Percentiles rank a stretch among this genome's conserved stretches.
These are phyloP conservation scores for Marmota monax DNA, from an alignment of 2,113 vertebrate species.

Conservation along the genomic window DNA sequence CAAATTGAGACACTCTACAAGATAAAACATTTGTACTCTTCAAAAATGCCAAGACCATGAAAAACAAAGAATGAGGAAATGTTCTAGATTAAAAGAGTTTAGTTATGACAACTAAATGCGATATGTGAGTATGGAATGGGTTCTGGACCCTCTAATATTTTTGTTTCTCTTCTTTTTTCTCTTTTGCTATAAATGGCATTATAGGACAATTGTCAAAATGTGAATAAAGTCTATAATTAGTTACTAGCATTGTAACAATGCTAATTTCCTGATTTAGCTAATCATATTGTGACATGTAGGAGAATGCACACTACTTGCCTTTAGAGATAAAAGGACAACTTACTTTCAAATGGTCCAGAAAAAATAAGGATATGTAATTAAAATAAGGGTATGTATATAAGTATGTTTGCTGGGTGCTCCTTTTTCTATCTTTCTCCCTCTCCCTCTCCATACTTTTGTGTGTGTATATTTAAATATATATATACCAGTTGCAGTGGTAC, in stretches of 20 bases:
- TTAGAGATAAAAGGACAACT: background rate
- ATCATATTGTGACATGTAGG: background rate
- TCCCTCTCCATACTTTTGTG: background rate
- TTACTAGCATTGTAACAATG: background rate
- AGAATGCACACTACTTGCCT: background rate
- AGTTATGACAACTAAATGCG: background rate
- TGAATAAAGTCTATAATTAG: background rate
- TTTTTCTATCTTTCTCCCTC: background rate
- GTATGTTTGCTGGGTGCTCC: background rate
- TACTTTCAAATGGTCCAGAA: background rate
- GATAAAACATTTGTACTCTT: background rate
- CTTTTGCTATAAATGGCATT: slow-evolving; percentile 18
- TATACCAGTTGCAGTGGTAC: too few relatives aligned
- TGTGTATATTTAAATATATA: background rate
- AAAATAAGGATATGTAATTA: background rate
- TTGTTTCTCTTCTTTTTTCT: background rate
- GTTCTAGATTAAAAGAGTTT: background rate
- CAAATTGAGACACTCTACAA: background rate
- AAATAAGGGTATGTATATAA: background rate
- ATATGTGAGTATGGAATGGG: background rate
- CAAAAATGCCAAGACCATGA: background rate
- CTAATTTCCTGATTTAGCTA: slow-evolving; percentile 15
- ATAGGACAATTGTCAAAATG: background rate
- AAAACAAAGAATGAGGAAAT: slow-evolving; percentile 35
- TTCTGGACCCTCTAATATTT: background rate